phyloP scores from a whole-genome alignment of 2,797 vertebrate species.

The Cebuella pygmaea region DNA sequence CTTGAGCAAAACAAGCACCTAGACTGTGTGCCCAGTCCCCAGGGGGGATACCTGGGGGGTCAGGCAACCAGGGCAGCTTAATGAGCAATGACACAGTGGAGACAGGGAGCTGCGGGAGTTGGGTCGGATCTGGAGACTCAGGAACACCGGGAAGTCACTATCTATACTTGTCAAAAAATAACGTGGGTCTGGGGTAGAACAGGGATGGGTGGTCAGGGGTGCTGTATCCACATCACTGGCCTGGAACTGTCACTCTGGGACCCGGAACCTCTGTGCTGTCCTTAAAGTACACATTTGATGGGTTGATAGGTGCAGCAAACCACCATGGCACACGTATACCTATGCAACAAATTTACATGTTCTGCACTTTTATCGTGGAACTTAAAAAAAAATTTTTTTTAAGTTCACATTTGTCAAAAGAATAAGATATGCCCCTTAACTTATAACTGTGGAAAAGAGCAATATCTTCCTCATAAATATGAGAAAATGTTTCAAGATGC shows the following conservation, averaged over 20 bases:
- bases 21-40: background rate
- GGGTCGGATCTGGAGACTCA: background rate
- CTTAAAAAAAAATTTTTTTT: background rate
- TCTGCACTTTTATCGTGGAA: background rate
- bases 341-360: background rate
- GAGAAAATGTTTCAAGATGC: background rate
- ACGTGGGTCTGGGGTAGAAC: background rate
- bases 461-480: background rate
- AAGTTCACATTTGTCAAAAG: background rate
- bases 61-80: background rate
- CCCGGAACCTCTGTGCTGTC: background rate
- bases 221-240: too few species aligned
- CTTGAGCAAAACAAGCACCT: conserved; percentile 49
- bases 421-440: background rate
- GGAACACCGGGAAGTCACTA: background rate
- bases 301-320: background rate
- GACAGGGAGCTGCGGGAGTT: background rate
- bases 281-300: background rate
- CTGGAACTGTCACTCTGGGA: background rate
- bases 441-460: background rate
- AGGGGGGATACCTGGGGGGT: background rate
- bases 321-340: background rate
- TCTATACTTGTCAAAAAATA: conserved; percentile 35
- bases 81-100: background rate
- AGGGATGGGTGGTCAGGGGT: background rate